These are phyloP conservation scores for Andrena chrysosceles DNA, from an alignment of 2,888 invertebrate genomes.

Conservation along the genomic window DNA sequence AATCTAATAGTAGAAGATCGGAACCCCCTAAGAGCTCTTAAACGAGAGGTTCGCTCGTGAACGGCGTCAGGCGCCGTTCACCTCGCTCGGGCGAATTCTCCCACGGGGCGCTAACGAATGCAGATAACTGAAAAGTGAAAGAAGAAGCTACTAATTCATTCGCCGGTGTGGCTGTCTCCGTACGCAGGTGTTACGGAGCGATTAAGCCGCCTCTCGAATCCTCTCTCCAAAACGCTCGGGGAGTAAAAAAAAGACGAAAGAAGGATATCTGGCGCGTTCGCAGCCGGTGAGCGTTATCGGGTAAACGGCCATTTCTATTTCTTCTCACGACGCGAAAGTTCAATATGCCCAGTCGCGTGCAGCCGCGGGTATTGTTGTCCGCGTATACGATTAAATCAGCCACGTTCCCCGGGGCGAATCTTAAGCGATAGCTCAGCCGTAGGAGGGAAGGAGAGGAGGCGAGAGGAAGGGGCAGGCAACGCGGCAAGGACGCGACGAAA, in stretches of 20 bases:
- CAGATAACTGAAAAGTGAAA: neutral
- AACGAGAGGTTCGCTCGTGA: no score
- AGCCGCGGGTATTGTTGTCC: constrained; percentile 62
- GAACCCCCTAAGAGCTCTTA: no score
- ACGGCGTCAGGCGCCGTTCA: neutral
- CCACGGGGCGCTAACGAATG: neutral
- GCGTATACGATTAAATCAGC: constrained; percentile 64
- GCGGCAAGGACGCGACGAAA: constrained; percentile 57
- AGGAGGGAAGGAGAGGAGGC: neutral
- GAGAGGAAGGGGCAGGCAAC: constrained; percentile 37
- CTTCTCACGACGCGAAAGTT: constrained; percentile 64
- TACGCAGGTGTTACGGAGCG: constrained; percentile 47
- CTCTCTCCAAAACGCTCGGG: neutral
- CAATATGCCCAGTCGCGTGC: constrained; percentile 64
- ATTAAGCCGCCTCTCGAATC: constrained; percentile 29
- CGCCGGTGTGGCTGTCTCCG: constrained; percentile 3
- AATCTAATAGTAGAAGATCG: no score
- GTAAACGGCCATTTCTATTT: constrained; percentile 62
- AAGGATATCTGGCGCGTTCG: constrained; percentile 8
- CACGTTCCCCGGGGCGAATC: constrained; percentile 59
- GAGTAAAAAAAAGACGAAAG: neutral
- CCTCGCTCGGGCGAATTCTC: neutral
- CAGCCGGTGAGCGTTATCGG: constrained; percentile 45
- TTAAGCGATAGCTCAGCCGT: constrained; percentile 43
- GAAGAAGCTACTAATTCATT: constrained; percentile 1